Evolutionary conservation across 1,140 invertebrate species (phyloP), one percentile per base, ranked within the genome.

Genomic region (Drosophila kurseongensis): DNA sequence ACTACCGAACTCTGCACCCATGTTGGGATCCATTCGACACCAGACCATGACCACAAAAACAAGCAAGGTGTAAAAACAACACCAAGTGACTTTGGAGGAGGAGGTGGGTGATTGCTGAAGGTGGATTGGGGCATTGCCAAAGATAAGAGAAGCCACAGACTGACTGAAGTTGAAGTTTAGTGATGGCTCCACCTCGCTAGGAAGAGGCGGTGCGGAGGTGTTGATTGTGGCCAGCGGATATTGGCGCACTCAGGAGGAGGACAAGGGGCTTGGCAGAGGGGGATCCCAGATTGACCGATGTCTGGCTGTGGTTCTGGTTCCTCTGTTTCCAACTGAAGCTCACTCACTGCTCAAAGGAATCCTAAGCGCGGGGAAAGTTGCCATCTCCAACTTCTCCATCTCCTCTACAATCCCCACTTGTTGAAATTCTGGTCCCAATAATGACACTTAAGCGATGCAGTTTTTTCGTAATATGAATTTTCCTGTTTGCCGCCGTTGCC

Each of bases 381-480:
- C 80, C 78, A 78, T 72, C 78, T 71, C 82, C 80, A 80, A 74
- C 76, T 69, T n/a, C 40, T 2, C 57, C 62, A 62, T 59, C 61
- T 51, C 23, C 57, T 59, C 12, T 18, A 27, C 23, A 16, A 44
- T 44, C 67, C 35, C 13, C 32, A 18, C 83, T 86, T 82, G 83
- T 86, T 82, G 78, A 88, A 81, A 82, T 88, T 86, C 82, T 86
- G 82, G 82, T 86, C 82, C 83, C 82, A 86, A 86, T 86, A 86
- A 86, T 88, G 82, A 86, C 82, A 86, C 83, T 88, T 88, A 88
- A 86, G 80, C 83, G 83, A 86, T 86, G 83, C 82, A 86, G 55
- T 85, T 85, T 85, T 85, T 85, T 85, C 82, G 82, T 86, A 86
- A 88, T 86, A 88, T 82, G 82, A 86, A 88, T 88, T 88, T 86